Conservation (phyloP, 2,797 vertebrate genomes). For the Premnoplex brunnescens region DNA sequence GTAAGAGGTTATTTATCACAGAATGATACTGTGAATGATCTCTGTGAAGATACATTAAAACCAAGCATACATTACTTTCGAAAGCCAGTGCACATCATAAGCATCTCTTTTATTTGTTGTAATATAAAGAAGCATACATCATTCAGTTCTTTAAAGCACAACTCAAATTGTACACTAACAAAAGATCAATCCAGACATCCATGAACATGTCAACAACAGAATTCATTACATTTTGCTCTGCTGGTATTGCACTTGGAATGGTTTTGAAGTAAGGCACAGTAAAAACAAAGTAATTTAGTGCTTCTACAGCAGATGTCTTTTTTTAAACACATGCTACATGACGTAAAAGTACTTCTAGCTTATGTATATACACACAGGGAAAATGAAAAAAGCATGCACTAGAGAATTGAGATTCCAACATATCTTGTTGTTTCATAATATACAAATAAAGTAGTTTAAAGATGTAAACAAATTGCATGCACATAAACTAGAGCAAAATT, state of each 20-base stretch:
- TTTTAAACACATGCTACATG: slow-evolving; percentile 66
- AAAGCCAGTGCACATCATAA: neutral
- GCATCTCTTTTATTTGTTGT: slow-evolving; percentile 66
- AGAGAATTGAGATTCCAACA: slow-evolving; percentile 55
- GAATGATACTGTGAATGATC: no score
- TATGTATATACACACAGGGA: slow-evolving; percentile 56
- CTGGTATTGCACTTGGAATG: slow-evolving; percentile 75
- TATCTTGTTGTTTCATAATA: slow-evolving; percentile 62
- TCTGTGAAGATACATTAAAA: neutral
- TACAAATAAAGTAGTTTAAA: slow-evolving; percentile 75
- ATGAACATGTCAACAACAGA: slow-evolving; percentile 42
- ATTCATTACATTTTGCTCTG: slow-evolving; percentile 57
- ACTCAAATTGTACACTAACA: slow-evolving; percentile 49
- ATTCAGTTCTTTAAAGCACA: slow-evolving; percentile 62
- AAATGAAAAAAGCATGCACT: slow-evolving; percentile 70
- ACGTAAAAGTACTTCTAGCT: slow-evolving; percentile 68
- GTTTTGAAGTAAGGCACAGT: slow-evolving; percentile 70
- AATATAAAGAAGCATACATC: slow-evolving; percentile 71
- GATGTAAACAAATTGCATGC: slow-evolving; percentile 75
- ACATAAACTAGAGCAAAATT: slow-evolving; percentile 74
- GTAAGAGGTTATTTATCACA: neutral
- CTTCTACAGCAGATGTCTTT: slow-evolving; percentile 69
- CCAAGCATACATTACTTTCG: neutral
- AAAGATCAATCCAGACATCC: slow-evolving; percentile 49
- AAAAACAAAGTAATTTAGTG: slow-evolving; percentile 72